phyloP scores from a whole-genome alignment of 2,888 invertebrate genomes.

The Tetragonula carbonaria region DNA sequence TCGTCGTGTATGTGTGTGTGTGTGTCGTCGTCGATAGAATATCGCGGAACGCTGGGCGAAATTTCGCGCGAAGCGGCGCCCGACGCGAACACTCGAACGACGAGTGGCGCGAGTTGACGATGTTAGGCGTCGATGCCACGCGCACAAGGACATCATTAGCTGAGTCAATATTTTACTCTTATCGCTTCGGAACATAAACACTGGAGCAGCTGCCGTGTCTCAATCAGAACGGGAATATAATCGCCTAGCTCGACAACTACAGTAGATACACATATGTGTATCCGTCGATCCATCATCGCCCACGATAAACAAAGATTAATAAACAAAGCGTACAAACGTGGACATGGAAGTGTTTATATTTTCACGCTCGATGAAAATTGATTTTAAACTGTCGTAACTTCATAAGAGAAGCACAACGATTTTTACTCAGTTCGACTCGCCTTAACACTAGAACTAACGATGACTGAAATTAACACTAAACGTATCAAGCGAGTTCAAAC shows the following conservation, averaged over 20 bases:
- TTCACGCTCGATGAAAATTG: too few species aligned
- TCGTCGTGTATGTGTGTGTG: too few species aligned
- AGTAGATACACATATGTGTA: not conserved
- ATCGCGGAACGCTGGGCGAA: not conserved
- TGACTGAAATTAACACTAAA: too few species aligned
- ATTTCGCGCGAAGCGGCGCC: not conserved
- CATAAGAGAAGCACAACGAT: too few species aligned
- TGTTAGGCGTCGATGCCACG: not conserved
- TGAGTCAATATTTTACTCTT: conserved; percentile 4
- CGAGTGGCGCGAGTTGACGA: not conserved
- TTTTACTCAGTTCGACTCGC: too few species aligned
- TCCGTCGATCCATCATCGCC: not conserved
- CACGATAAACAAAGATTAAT: too few species aligned
- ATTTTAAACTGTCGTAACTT: too few species aligned
- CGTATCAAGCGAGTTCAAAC: too few species aligned
- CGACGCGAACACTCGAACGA: not conserved
- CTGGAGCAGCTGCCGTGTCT: not conserved
- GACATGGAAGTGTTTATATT: too few species aligned
- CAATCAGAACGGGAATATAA: not conserved
- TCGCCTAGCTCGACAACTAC: not conserved
- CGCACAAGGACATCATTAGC: not conserved
- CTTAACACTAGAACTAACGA: too few species aligned
- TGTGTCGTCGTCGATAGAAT: too few species aligned
- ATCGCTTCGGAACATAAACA: not conserved
- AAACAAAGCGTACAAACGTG: too few species aligned